Evolutionary conservation across 2,888 invertebrate species (phyloP).

Genomic region (Lypha dubia): DNA sequence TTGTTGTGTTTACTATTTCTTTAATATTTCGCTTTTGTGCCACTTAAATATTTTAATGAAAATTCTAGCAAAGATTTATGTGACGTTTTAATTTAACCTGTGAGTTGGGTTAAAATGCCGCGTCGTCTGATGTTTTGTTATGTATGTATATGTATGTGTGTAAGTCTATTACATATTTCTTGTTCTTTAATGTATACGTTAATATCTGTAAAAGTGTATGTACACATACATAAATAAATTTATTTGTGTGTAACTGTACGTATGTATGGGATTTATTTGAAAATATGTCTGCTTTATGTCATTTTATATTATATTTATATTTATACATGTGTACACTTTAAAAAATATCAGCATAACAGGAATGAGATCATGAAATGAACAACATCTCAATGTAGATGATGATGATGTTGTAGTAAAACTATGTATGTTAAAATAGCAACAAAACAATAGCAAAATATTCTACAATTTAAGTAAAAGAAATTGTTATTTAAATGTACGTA

Average conservation of each 20-base stretch:
- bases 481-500: too few relatives aligned
- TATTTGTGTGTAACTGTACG: not conserved
- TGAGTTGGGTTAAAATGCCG: constrained; percentile 72
- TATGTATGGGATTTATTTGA: too few relatives aligned
- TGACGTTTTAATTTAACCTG: constrained; percentile 82
- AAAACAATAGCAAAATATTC: constrained; percentile 35
- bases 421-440: not conserved
- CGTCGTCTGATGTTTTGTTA: constrained; percentile 61
- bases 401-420: too few relatives aligned
- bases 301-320: constrained; percentile 49
- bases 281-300: constrained; percentile 61
- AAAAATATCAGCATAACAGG: not conserved
- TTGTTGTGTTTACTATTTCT: constrained; percentile 27
- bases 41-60: constrained; percentile 80
- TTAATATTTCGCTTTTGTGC: constrained; percentile 51
- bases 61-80: constrained; percentile 81
- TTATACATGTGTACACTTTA: not conserved
- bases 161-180: too few relatives aligned
- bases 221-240: too few relatives aligned
- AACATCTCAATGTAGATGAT: too few relatives aligned
- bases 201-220: too few relatives aligned
- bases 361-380: not conserved
- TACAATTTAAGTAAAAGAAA: too few relatives aligned
- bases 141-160: not conserved
- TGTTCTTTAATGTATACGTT: not conserved